Percentiles rank a stretch among this genome's conserved stretches.
phyloP scores from a whole-genome alignment of 2,888 invertebrate species.

The Neelides folsomi region DNA sequence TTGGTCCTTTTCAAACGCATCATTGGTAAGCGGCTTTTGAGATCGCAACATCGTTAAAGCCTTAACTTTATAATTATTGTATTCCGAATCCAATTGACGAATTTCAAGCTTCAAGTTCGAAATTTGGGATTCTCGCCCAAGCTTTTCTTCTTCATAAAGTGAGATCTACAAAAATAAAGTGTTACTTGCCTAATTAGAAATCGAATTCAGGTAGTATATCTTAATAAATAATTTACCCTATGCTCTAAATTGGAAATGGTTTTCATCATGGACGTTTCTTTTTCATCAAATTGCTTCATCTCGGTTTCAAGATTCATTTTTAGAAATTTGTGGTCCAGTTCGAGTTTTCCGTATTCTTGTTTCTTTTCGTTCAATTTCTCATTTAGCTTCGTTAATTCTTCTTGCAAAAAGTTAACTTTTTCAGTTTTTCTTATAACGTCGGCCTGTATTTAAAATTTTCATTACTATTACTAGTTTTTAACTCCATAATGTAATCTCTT shows the following conservation, averaged over 20 bases:
- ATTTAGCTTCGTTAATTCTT: constrained; percentile 24
- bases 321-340: constrained; percentile 23
- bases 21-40: constrained; percentile 16
- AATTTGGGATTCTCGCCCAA: constrained; percentile 29
- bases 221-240: constrained; percentile 16
- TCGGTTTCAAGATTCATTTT: constrained; percentile 25
- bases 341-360: constrained; percentile 19
- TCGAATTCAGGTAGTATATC: neutral
- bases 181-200: neutral
- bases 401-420: constrained; percentile 28
- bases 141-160: constrained; percentile 27
- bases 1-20: constrained; percentile 21
- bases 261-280: constrained; percentile 17
- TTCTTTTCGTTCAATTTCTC: constrained; percentile 28
- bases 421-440: constrained; percentile 26
- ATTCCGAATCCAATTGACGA: constrained; percentile 30
- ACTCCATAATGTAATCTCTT: too few relatives aligned
- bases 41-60: constrained; percentile 31
- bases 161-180: constrained; percentile 17
- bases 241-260: constrained; percentile 21
- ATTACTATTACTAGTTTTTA: too few relatives aligned
- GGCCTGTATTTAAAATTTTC: constrained; percentile 15
- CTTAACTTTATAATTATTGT: constrained; percentile 29
- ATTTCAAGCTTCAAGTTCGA: constrained; percentile 30
- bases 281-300: constrained; percentile 27